Conservation (phyloP, 2,888 invertebrate species). For the Cantharis lateralis region DNA sequence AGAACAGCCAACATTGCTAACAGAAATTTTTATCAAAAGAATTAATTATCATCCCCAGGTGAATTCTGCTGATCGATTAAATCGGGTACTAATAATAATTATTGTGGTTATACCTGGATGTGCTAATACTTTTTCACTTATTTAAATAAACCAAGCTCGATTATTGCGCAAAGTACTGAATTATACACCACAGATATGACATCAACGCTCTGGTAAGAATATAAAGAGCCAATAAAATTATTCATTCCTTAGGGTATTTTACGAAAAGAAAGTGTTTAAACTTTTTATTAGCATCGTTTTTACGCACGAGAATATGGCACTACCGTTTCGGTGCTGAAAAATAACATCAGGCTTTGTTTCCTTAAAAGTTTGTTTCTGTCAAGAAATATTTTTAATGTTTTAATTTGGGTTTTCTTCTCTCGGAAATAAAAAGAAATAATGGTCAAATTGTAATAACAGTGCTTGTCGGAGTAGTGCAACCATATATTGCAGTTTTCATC, state of each 20-base stretch:
- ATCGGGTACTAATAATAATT: not conserved
- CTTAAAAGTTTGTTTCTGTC: not conserved
- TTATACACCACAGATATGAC: slow-evolving; percentile 1
- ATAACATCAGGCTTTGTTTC: not conserved
- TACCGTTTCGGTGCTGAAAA: not conserved
- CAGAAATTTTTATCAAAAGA: not conserved
- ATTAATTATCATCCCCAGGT: too few species aligned
- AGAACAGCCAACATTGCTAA: not conserved
- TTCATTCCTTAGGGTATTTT: slow-evolving; percentile 10
- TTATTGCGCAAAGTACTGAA: not conserved
- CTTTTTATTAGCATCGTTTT: slow-evolving; percentile 7
- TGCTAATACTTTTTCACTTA: not conserved
- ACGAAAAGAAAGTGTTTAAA: slow-evolving; percentile 10
- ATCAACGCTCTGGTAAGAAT: not conserved
- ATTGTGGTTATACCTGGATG: not conserved
- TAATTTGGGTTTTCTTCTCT: not conserved
- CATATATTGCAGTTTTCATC: not conserved
- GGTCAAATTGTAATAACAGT: not conserved
- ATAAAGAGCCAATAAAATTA: slow-evolving; percentile 13
- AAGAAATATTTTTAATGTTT: not conserved
- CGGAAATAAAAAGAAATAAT: not conserved
- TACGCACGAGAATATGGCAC: not conserved
- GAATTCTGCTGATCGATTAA: too few species aligned
- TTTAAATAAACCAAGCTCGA: not conserved
- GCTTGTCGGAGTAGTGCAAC: not conserved